Evolutionary conservation across 2,797 vertebrate genomes (phyloP).

Genomic region (Glyptemys insculpta): DNA sequence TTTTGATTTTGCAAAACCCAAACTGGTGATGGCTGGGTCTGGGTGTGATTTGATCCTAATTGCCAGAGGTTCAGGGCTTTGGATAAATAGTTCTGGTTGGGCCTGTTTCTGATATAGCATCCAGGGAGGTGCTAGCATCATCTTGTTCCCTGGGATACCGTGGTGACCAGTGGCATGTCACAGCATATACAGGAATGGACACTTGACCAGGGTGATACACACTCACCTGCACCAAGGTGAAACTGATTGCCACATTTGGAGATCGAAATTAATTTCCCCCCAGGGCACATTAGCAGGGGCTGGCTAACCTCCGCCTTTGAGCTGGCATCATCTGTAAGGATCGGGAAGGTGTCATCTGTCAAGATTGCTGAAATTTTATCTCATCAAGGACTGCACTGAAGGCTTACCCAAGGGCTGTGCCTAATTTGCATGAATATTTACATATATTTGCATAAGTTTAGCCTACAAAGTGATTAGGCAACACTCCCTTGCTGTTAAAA

Average conservation of each 20-base stretch:
- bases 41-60: background rate
- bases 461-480: background rate
- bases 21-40: background rate
- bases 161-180: background rate
- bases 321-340: accelerated
- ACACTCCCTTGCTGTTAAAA: background rate
- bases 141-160: background rate
- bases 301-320: background rate
- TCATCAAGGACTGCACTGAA: accelerated
- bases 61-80: background rate
- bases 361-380: background rate
- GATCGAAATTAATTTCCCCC: background rate
- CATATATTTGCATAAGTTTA: conserved; percentile 19
- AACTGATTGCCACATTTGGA: background rate
- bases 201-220: background rate
- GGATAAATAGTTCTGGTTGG: background rate
- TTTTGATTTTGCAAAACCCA: background rate
- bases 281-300: background rate
- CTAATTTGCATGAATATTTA: background rate
- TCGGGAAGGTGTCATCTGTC: background rate
- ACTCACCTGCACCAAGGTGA: background rate
- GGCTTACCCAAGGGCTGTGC: background rate
- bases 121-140: background rate
- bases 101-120: background rate
- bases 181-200: background rate